Base-by-base conservation (phyloP, 2,888 invertebrate species). In the Phymatocera aterrima region DNA sequence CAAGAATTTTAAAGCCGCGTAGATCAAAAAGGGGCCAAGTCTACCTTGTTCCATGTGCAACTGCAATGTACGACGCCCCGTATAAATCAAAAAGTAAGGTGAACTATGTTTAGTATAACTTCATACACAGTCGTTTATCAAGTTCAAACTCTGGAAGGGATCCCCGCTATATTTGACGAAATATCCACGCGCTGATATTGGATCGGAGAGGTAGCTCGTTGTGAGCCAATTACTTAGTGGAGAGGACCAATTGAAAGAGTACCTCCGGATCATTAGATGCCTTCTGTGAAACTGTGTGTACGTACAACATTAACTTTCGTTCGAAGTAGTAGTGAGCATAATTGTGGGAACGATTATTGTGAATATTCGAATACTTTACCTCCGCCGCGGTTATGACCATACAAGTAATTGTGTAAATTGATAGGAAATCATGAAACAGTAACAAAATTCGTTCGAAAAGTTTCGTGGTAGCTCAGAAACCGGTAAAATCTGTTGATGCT, bases 1-100 rank as follows among this genome's bases (percentile, higher is more conserved):
- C 31, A 15, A 68, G 68, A 68, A 68, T 68, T 68, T 46, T 12
- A 68, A 68, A 68, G 43, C 46, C 15, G 28, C 68, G 68, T 68
- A 28, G 43, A 68, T 68, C 24, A 24, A 46, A 68, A 28, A 68
- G 43, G 37, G 37, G 31, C 37, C 18, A n/a, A 37, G 37, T n/a
- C 61, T 64, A 34, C 24, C 43, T 68, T 43, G 28, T 37, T 64
- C 24, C 12, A n/a, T n/a, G 21, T 2, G n/a, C 15, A 68, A 21
- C 15, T n/a, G n/a, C n/a, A n/a, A n/a, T n/a, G n/a, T n/a, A n/a
- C n/a, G n/a, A n/a, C n/a, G n/a, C n/a, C n/a, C n/a, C n/a, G n/a
- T n/a, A n/a, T n/a, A n/a, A n/a, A n/a, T 10, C 21, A 6, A 21
- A 60, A 60, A 12, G 8, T 18, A 4, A 51, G 4, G 18, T 37